Evolutionary conservation across 2,113 vertebrate species (phyloP).

Genomic region (Bos taurus): ARS-UCD2.0 NC_037334.1:19111501-19112000

Average conservation of each 20-base stretch:
- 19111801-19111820: background rate
- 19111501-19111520: slow-evolving; percentile 20
- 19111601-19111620: background rate
- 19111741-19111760: background rate
- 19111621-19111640: background rate
- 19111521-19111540: slow-evolving; percentile 1
- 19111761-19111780: background rate
- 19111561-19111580: fast-evolving
- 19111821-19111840: no score
- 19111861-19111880: background rate
- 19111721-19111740: background rate
- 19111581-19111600: background rate
- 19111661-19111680: background rate
- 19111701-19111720: background rate
- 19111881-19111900: background rate
- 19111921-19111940: background rate
- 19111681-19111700: background rate
- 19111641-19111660: no score
- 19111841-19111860: background rate
- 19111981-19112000: background rate
- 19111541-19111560: fast-evolving
- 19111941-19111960: background rate
- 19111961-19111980: background rate
- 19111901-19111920: background rate
- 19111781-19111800: fast-evolving